A percentile compares a stretch with the other conserved stretches of the same genome.
Evolutionary conservation across 2,113 vertebrate genomes (phyloP).

Genomic region (Amia ocellicauda): DNA sequence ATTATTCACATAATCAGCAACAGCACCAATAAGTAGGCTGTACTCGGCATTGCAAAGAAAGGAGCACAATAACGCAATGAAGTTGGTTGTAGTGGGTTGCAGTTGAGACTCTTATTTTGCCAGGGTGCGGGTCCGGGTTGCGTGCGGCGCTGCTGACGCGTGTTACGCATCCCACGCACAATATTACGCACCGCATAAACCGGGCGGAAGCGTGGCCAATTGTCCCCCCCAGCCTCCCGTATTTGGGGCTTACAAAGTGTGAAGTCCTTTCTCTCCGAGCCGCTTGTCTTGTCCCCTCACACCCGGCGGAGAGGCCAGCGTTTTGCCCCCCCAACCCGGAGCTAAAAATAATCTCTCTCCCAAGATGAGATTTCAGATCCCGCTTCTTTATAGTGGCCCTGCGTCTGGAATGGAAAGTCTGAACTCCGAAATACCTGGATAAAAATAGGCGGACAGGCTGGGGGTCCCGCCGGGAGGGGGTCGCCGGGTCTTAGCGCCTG

Average conservation of each 20-base stretch:
- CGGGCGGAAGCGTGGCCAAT: conserved; percentile 1
- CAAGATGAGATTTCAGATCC: conserved; percentile 56
- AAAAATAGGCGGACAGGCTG: conserved; percentile 55
- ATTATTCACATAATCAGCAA: too few relatives aligned
- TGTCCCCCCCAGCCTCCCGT: conserved; percentile 4
- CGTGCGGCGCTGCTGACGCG: neutral
- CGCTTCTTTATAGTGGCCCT: conserved; percentile 36
- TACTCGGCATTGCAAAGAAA: too few relatives aligned
- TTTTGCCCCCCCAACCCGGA: neutral
- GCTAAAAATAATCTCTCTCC: conserved; percentile 59
- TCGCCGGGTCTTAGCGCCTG: conserved; percentile 20
- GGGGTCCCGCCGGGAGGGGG: neutral
- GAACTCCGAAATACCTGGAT: conserved; percentile 51
- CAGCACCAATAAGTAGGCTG: too few relatives aligned
- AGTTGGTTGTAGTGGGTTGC: too few relatives aligned
- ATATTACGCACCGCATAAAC: neutral
- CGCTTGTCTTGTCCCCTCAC: neutral
- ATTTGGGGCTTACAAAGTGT: conserved; percentile 9
- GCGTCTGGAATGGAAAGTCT: conserved; percentile 59
- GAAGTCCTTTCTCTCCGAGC: neutral
- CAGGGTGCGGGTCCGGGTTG: neutral
- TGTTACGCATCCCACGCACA: neutral
- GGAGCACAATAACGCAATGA: too few relatives aligned
- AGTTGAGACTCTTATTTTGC: neutral
- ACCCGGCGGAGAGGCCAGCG: conserved; percentile 9